Evolutionary conservation across 92 coral and sea anemone genomes (phyloP), one percentile per base, ranked within the genome.

Genomic region (Anthopleura xanthogrammica): DNA sequence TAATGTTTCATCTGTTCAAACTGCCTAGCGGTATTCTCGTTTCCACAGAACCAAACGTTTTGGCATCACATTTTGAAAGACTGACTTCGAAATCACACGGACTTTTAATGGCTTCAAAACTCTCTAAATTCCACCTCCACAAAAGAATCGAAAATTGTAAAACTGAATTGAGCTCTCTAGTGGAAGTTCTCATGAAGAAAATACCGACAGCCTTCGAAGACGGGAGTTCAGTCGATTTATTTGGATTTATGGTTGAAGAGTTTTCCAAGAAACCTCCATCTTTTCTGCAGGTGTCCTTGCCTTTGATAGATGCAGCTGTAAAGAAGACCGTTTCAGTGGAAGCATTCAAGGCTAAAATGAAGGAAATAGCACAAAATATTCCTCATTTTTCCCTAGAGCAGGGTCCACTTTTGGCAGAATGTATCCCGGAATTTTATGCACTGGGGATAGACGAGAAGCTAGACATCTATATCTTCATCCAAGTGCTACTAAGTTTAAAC

Each of bases 1-100:
- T 81, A 11, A 81, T 81, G 84, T 71, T 43, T 48, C 84, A 81
- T 71, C 68, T 81, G 23, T 81, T 81, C 66, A 52, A 24, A 24
- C 12, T 48, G 76, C 83, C 80, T 20, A 56, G 48, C 41, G 17
- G 39, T 76, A 43, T 9, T 46, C 4, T 4, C 46, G 19, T 29
- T 64, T n/a, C 10, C 71, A n/a, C n/a, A n/a, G 71, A 64, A 2
- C 40, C 71, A 5, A 4, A 64, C n/a, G 71, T 22, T 19, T 22
- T 64, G 71, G 71, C 71, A 6, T 64, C 71, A 64, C 71, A 64
- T 17, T 22, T 64, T 22, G 29, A 64, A 29, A 64, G 36, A 5
- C n/a, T 64, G 36, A 64, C n/a, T 29, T 43, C 50, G 50, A 43
- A 43, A 43, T 43, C 50, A 0, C 1, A 43, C 13, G 3, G 71